These are phyloP conservation scores for Drosophila mettleri DNA, from an alignment of 2,888 invertebrate genomes.

Conservation along the genomic window DNA sequence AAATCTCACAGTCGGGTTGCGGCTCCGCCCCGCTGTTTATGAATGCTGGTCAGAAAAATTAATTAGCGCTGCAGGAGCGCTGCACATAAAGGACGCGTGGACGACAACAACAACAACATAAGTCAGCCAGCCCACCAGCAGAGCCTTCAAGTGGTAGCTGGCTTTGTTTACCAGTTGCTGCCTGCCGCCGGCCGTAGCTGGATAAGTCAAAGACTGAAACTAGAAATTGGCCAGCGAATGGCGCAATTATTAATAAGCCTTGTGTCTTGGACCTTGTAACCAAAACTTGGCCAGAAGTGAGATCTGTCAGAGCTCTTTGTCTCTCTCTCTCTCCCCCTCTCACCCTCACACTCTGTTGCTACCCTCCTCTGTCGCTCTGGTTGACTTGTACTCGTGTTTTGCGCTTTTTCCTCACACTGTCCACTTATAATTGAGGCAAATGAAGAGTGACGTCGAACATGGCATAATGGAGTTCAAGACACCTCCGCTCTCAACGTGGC, in stretches of 20 bases:
- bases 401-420: not conserved
- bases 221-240: conserved; percentile 43
- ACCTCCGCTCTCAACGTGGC: conserved; percentile 56
- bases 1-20: conserved; percentile 61
- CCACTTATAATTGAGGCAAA: conserved; percentile 78
- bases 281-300: conserved; percentile 19
- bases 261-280: conserved; percentile 20
- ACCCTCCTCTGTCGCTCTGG: not conserved
- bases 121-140: conserved; percentile 12
- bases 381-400: conserved; percentile 13
- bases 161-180: conserved; percentile 10
- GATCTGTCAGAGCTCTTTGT: conserved; percentile 2
- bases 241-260: conserved; percentile 73
- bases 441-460: conserved; percentile 82
- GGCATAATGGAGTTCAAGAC: conserved; percentile 79
- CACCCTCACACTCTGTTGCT: not conserved
- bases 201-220: conserved; percentile 56
- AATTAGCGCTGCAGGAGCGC: conserved; percentile 78
- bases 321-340: not conserved
- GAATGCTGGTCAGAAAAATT: conserved; percentile 76
- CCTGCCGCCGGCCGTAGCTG: conserved; percentile 21
- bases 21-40: conserved; percentile 32
- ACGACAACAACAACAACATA: conserved; percentile 13
- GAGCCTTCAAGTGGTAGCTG: conserved; percentile 31
- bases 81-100: conserved; percentile 56